phyloP scores from a whole-genome alignment of 1,140 invertebrate species.

The Sminthurinus signatus region DNA sequence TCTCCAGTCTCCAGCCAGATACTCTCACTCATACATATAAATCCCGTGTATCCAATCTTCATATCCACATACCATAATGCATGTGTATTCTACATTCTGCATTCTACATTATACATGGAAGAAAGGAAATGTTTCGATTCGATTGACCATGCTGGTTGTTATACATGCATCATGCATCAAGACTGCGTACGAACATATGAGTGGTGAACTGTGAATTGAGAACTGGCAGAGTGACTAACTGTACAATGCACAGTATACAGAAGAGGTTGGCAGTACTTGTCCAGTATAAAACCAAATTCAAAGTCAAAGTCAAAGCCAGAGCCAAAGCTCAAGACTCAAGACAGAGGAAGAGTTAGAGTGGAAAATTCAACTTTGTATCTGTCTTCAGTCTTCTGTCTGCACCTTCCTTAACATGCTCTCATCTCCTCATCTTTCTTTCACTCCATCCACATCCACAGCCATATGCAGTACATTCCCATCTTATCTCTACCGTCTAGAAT shows the following conservation, averaged over 20 bases:
- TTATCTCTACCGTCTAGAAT: no score
- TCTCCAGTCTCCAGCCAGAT: no score
- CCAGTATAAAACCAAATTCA: no score
- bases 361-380: conserved; percentile 11
- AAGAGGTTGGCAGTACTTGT: no score
- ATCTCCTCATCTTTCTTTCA: no score
- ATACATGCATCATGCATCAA: not conserved
- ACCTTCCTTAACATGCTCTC: not conserved
- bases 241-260: not conserved
- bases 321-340: no score
- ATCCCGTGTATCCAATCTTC: not conserved
- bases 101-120: not conserved
- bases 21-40: not conserved
- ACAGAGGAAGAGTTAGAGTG: no score
- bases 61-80: not conserved
- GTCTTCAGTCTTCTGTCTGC: conserved; percentile 3
- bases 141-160: not conserved
- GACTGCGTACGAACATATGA: not conserved
- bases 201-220: not conserved
- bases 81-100: not conserved
- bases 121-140: not conserved
- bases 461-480: no score
- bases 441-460: no score
- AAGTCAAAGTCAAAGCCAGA: no score
- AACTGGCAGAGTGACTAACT: not conserved